Base-by-base conservation (phyloP, 2,797 vertebrate species). In the Macroramphosus scolopax region DNA sequence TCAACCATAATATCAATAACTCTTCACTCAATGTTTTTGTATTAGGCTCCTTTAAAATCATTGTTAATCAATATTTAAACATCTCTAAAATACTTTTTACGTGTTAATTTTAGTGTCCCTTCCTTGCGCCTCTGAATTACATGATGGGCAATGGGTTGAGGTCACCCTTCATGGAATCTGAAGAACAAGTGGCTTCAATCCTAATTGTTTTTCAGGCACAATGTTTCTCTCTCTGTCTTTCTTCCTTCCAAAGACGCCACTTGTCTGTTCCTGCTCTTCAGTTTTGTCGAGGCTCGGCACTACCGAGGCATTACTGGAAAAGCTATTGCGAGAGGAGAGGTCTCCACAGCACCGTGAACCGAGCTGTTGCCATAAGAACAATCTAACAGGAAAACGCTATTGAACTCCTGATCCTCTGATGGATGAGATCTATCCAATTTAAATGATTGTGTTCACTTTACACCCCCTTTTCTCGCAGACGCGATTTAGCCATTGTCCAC, bases 401-500 rank as follows among this genome's bases (percentile, higher is more conserved):
- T 57, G 35, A 70, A 71, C 51, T 51, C 46, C 45, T 59, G 13
- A 31, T 46, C 24, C 37, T 40, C 36, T 68, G 73, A 74, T 82
- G 62, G 63, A 77, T 79, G 62, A 77, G 53, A 74, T 70, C 39
- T 9, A 51, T 78, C 62, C 73, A 72, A 26, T 71, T 75, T 51
- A 67, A 72, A 60, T 64, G 48, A 76, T 62, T 59, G 44, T 50
- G 32, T 68, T 75, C 76, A 58, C 52, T 78, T 81, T 51, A 70
- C 72, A 68, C 56, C 52, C 35, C 43, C 32, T 34, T 17, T 59
- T 60, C 47, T 64, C 42, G 32, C 52, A 24, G 51, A 48, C 70
- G 66, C 47, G 11, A 73, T 86, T 81, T 76, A 75, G 36, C 61
- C 68, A 78, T 83, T 51, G 45, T 64, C 63, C 25, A 43, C 72